These are phyloP conservation scores for Dendroctonus ponderosae DNA, from an alignment of 1,140 invertebrate species.

Conservation along the genomic window DNA sequence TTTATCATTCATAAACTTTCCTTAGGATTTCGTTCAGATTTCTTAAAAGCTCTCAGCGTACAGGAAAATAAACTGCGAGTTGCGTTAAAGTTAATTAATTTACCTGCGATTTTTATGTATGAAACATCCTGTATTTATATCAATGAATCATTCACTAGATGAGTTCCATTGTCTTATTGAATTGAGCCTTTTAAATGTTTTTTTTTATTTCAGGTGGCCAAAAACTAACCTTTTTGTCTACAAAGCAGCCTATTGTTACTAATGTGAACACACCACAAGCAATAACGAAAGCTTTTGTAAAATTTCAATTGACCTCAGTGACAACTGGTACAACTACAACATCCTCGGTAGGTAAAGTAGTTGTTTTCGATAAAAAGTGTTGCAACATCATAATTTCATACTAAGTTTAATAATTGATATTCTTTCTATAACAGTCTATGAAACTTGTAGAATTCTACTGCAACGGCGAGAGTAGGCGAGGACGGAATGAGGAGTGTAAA, in stretches of 20 bases:
- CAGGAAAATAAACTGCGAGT: too few relatives aligned
- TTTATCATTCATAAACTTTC: neutral
- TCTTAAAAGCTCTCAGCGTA: too few relatives aligned
- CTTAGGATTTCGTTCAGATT: too few relatives aligned
- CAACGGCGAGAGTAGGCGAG: conserved; percentile 8
- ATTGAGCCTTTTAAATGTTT: too few relatives aligned
- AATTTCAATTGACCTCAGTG: conserved; percentile 47
- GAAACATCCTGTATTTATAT: too few relatives aligned
- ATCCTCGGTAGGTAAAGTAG: conserved; percentile 33
- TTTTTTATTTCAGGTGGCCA: conserved; percentile 48
- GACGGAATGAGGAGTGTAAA: conserved; percentile 25
- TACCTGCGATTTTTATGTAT: too few relatives aligned
- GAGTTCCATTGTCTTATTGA: too few relatives aligned
- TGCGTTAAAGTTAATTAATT: too few relatives aligned
- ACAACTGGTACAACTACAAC: conserved; percentile 36
- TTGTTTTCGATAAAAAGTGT: neutral
- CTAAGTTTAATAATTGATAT: conserved; percentile 2
- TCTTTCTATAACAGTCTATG: conserved; percentile 20
- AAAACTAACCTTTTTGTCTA: conserved; percentile 56
- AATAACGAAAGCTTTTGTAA: conserved; percentile 49
- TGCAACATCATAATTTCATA: neutral
- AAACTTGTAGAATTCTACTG: conserved; percentile 31
- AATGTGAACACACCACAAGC: conserved; percentile 45
- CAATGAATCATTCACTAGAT: too few relatives aligned
- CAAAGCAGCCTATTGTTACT: conserved; percentile 52